These are phyloP conservation scores for Rostratula benghalensis DNA, from an alignment of 2,113 vertebrate genomes.

Conservation along the genomic window DNA sequence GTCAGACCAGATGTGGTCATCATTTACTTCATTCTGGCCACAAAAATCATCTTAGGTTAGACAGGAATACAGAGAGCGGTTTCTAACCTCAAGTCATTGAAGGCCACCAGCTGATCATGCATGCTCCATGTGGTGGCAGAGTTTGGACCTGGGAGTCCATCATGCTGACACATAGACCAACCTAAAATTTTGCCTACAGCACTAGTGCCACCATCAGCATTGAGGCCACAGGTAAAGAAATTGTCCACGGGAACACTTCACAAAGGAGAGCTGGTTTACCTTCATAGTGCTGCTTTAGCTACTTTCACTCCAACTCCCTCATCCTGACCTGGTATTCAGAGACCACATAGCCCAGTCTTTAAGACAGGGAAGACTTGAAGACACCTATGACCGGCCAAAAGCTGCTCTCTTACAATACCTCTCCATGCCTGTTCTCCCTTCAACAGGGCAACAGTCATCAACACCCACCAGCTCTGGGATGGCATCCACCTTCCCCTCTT, in stretches of 20 bases:
- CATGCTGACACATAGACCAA: neutral
- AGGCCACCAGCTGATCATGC: neutral
- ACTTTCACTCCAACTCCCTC: neutral
- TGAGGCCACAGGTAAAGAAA: neutral
- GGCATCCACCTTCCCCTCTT: neutral
- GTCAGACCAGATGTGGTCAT: neutral
- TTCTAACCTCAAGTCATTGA: neutral
- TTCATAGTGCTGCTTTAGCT: neutral
- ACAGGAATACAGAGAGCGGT: neutral
- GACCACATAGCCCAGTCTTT: neutral
- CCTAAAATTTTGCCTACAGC: neutral
- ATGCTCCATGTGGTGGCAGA: accelerated
- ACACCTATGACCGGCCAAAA: neutral
- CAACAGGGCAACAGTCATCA: neutral
- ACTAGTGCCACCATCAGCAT: neutral
- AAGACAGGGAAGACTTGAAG: neutral
- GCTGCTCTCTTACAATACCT: neutral
- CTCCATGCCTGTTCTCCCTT: neutral
- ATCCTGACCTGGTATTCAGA: neutral
- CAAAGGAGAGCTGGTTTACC: neutral
- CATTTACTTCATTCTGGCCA: constrained; percentile 3
- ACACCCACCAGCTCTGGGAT: neutral
- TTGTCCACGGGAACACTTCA: neutral
- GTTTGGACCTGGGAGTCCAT: neutral
- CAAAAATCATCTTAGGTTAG: neutral